A percentile compares a stretch with the other conserved stretches of the same genome.
Evolutionary conservation across 2,888 invertebrate species (phyloP).

Genomic region (Apoda limacodes): DNA sequence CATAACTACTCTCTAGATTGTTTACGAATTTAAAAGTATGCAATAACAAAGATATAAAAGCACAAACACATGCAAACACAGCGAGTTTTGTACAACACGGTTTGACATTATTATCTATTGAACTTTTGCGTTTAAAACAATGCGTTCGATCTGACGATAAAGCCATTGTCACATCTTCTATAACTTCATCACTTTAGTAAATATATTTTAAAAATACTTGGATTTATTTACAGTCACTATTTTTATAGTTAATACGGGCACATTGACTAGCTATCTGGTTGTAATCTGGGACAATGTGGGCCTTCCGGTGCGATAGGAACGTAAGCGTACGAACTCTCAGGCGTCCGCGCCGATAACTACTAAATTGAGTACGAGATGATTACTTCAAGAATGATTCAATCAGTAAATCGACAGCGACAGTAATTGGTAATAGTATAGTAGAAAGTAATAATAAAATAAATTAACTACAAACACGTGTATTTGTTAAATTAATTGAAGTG

Average conservation of each 20-base stretch:
- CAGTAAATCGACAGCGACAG: conserved; percentile 55
- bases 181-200: too few species aligned
- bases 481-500: too few species aligned
- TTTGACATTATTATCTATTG: conserved; percentile 22
- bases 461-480: too few species aligned
- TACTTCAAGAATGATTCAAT: conserved; percentile 40
- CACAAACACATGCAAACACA: conserved; percentile 44
- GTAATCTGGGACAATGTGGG: conserved; percentile 48
- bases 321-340: conserved; percentile 28
- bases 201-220: too few species aligned
- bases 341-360: conserved; percentile 36
- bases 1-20: conserved; percentile 20
- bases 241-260: too few species aligned
- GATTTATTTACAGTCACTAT: conserved; percentile 2
- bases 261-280: conserved; percentile 3
- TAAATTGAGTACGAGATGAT: conserved; percentile 50
- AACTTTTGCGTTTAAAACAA: conserved; percentile 16
- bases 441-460: too few species aligned
- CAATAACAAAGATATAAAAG: conserved; percentile 42
- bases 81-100: conserved; percentile 43
- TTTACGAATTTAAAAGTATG: conserved; percentile 44
- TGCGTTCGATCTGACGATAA: too few species aligned
- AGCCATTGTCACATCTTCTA: neutral
- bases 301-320: conserved; percentile 58
- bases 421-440: too few species aligned